Base-by-base conservation (phyloP, 2,888 invertebrate species). In the Heterodera filipjevi region DNA sequence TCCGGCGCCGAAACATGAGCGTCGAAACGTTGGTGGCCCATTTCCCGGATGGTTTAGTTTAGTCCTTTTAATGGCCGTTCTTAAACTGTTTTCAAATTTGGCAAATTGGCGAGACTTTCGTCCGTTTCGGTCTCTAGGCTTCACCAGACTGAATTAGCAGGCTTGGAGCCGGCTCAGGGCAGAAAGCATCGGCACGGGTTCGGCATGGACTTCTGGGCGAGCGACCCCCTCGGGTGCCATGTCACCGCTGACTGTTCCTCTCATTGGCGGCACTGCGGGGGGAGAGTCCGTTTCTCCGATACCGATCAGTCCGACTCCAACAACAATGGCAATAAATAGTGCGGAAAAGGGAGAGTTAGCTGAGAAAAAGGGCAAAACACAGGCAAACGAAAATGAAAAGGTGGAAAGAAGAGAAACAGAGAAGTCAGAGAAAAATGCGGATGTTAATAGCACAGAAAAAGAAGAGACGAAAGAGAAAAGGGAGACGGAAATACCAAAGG, bases 131-230 rank as follows among this genome's bases (percentile, higher is more conserved):
- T 59, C 27, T 59, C 10, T n/a, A 22, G 27, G 59, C 59, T 27
- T 59, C 59, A 59, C 59, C 59, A 59, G 59, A 59, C 59, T 59
- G 59, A 59, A 59, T 68, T 32, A 35, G 32, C 68, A 68, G 68
- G 68, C 68, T 32, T 68, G 68, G 68, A 68, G 33, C 68, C 68
- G 68, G 2, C 35, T 68, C 19, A 32, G 68, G 33, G 68, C 68
- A 22, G 68, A 68, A 33, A 35, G 33, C 68, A 59, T 27, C 59
- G 68, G 68, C 33, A 68, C 68, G 22, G 68, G 68, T 16, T 32
- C 68, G 16, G 32, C 33, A 8, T 68, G 68, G 68, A 35, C 32
- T 32, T 32, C 68, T 3, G 68, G 68, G 27, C 33, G 68, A 22
- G 35, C 33, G 19, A 68, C 68, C 19, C 68, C 68, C 33, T 68